phyloP scores from a whole-genome alignment of 2,797 vertebrate species.

The Poeciliopsis presidionis region DNA sequence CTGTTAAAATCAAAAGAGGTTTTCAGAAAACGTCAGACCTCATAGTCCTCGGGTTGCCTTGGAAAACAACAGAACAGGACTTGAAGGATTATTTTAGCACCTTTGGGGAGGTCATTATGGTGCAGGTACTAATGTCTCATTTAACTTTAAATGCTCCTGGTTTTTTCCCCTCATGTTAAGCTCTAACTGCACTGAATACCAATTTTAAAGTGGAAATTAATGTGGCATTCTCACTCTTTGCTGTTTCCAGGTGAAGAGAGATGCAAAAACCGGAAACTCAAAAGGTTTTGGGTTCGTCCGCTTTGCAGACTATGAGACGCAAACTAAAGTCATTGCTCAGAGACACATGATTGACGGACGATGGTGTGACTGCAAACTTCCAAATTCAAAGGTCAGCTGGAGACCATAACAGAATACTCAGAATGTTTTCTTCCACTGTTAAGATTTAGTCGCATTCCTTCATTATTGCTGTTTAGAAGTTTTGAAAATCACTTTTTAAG shows the following conservation, averaged over 20 bases:
- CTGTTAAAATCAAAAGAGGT: conserved; percentile 96
- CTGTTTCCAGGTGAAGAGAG: conserved; percentile 91
- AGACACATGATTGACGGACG: conserved; percentile 98
- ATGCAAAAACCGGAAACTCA: conserved; percentile 96
- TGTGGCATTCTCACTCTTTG: neutral
- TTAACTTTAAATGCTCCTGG: neutral
- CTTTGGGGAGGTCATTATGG: conserved; percentile 99
- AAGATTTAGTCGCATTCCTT: neutral
- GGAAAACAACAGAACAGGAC: conserved; percentile 98
- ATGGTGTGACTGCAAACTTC: conserved; percentile 99
- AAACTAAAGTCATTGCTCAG: conserved; percentile 97
- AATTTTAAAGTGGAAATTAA: neutral
- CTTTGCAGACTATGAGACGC: conserved; percentile 98
- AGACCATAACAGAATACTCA: neutral
- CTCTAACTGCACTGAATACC: neutral
- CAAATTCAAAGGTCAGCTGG: conserved; percentile 94
- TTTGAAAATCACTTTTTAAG: neutral
- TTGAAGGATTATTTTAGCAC: conserved; percentile 97
- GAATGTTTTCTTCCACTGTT: neutral
- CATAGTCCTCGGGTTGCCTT: conserved; percentile 95
- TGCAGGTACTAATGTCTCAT: conserved; percentile 85
- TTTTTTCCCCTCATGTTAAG: neutral
- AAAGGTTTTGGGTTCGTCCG: conserved; percentile 99
- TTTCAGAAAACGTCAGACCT: conserved; percentile 98
- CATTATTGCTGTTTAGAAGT: neutral